Base-by-base conservation (phyloP, 2,888 invertebrate species). In the Eupsilia transversa region DNA sequence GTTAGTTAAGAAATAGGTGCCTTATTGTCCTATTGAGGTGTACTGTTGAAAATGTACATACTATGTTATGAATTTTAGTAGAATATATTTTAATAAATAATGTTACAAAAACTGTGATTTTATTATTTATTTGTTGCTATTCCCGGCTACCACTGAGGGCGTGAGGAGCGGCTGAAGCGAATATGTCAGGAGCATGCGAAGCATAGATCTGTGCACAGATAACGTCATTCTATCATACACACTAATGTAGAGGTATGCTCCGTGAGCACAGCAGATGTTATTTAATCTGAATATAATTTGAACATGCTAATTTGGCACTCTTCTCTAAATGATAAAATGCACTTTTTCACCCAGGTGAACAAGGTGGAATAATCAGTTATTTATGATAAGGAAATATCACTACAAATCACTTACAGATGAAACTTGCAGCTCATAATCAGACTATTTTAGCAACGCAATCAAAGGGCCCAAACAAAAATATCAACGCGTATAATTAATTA, bases 1-100 rank as follows among this genome's bases (percentile, higher is more conserved):
- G 67, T 87, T 81, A 83, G 74, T 74, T 86, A 86, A 87, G 75
- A 87, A 89, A 91, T 93, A 93, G 93, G 95, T 95, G 95, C 96
- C 95, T 95, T 96, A 93, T 92, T 91, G 87, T 93, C 91, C 91
- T 93, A 91, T 92, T 90, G 90, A 93, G 94, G 94, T 95, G 95
- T 95, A 94, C 93, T 95, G 95, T 95, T 94, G 91, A 93, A 90
- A 93, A 91, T 95, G 95, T 96, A 96, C 93, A 95, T 96, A 96
- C 92, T 92, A 94, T 94, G 95, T 96, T 96, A 95, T 94, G 93
- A 95, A 90, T 93, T 93, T 93, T 93, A 89, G 91, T 94, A 94
- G 93, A 93, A 90, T 94, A 94, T 95, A 94, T 96, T 94, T 94
- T 93, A 94, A 93, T 95, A 95, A 95, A 95, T 93, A 93, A 93